phyloP scores from a whole-genome alignment of 2,797 vertebrate genomes.

The Euthynnus affinis region DNA sequence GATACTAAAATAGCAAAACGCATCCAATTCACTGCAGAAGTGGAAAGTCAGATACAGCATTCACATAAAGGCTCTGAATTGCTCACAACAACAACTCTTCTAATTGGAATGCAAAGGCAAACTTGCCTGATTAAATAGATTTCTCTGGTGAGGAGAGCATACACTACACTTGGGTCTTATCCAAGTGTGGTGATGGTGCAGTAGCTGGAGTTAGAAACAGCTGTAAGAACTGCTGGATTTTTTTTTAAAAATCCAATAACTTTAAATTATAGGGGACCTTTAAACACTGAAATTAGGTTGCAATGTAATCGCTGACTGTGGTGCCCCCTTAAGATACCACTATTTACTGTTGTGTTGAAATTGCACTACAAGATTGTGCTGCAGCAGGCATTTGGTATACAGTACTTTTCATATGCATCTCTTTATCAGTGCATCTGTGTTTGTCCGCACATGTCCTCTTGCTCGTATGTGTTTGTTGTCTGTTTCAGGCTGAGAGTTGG shows the following conservation, averaged over 20 bases:
- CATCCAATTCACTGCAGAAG: not conserved
- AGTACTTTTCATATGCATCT: conserved; percentile 10
- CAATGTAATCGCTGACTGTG: conserved; percentile 13
- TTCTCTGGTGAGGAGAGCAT: conserved; percentile 7
- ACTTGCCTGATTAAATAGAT: conserved; percentile 7
- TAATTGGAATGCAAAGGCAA: conserved; percentile 1
- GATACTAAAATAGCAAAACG: not conserved
- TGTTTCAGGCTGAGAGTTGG: conserved; percentile 28
- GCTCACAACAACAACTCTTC: conserved; percentile 2
- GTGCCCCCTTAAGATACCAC: not conserved
- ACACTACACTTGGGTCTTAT: not conserved
- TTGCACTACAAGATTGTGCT: conserved; percentile 21
- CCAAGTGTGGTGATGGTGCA: not conserved
- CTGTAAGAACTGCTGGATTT: not conserved
- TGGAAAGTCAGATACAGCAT: not conserved
- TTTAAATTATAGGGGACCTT: not conserved
- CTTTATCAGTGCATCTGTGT: conserved; percentile 17
- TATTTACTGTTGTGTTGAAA: conserved; percentile 25
- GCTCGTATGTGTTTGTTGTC: conserved; percentile 28
- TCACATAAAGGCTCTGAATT: conserved; percentile 4
- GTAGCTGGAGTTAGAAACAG: not conserved
- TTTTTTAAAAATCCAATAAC: not conserved
- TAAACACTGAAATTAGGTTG: conserved; percentile 12
- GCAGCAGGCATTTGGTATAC: conserved; percentile 18
- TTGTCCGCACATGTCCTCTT: conserved; percentile 37